Evolutionary conservation across 2,888 invertebrate genomes (phyloP).

Genomic region (Eilema sororculum): DNA sequence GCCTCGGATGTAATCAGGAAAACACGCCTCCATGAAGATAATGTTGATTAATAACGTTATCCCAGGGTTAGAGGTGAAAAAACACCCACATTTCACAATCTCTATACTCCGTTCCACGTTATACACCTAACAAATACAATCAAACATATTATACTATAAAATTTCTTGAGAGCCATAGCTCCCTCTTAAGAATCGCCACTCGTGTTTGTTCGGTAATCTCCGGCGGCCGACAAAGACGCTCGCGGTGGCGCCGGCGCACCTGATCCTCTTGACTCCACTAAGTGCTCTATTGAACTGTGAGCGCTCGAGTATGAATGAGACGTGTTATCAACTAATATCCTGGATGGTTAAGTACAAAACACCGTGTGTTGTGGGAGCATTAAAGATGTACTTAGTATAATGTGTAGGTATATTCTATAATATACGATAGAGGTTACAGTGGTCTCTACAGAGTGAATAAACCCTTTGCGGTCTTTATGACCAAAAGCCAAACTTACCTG

Average conservation of each 20-base stretch:
- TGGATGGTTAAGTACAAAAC: constrained; percentile 19
- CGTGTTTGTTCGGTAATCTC: constrained; percentile 52
- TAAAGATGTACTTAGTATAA: neutral
- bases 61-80: too few species aligned
- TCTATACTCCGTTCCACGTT: neutral
- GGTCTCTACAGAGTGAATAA: too few species aligned
- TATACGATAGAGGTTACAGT: too few species aligned
- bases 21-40: too few species aligned
- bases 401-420: too few species aligned
- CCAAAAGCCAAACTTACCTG: too few species aligned
- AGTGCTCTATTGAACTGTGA: constrained; percentile 41
- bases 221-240: constrained; percentile 59
- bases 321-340: constrained; percentile 35
- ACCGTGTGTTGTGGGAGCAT: neutral
- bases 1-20: too few species aligned
- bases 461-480: too few species aligned
- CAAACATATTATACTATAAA: neutral
- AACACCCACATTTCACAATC: neutral
- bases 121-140: neutral
- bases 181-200: constrained; percentile 47
- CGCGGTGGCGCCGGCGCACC: constrained; percentile 63
- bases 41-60: too few species aligned
- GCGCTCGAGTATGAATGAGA: constrained; percentile 43
- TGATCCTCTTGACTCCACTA: constrained; percentile 64
- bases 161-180: constrained; percentile 42